A percentile compares a stretch with the other conserved stretches of the same genome.
phyloP scores from a whole-genome alignment of 2,113 vertebrate genomes.

The Eublepharis macularius region DNA sequence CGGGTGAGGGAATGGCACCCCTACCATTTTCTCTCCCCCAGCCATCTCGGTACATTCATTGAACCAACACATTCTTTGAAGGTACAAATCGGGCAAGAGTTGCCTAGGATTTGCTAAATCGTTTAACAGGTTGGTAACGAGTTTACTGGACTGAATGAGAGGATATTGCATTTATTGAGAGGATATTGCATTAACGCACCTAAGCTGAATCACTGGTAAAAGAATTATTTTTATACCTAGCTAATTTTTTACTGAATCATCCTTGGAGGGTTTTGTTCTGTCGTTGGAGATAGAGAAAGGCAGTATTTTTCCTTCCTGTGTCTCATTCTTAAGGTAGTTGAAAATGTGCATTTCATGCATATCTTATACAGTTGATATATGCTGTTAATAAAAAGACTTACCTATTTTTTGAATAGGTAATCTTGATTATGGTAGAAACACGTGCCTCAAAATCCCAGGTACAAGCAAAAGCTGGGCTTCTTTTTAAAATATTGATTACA shows the following conservation, averaged over 20 bases:
- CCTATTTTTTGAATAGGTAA: constrained; percentile 24
- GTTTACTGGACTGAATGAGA: not conserved
- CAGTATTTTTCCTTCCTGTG: constrained; percentile 7
- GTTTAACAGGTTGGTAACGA: not conserved
- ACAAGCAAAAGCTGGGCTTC: not conserved
- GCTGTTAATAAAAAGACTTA: not conserved
- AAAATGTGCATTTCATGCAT: constrained; percentile 11
- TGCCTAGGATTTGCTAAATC: not conserved
- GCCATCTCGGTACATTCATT: not conserved
- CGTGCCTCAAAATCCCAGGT: not conserved
- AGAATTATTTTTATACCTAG: not conserved
- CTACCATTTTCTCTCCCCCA: too few species aligned
- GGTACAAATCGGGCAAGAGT: constrained; percentile 13
- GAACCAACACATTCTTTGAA: not conserved
- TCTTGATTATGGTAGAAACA: not conserved
- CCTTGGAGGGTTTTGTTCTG: not conserved
- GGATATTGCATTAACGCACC: fast-evolving
- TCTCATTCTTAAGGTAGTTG: not conserved
- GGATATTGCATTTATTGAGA: too few species aligned
- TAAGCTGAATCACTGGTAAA: constrained; percentile 10
- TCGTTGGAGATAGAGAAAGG: not conserved
- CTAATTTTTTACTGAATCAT: not conserved
- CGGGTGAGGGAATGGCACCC: too few species aligned
- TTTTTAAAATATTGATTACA: not conserved
- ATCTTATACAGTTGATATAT: not conserved